Evolutionary conservation across 2,888 invertebrate species (phyloP), one percentile per base, ranked within the genome.

Genomic region (Aleiodes leptofemur): DNA sequence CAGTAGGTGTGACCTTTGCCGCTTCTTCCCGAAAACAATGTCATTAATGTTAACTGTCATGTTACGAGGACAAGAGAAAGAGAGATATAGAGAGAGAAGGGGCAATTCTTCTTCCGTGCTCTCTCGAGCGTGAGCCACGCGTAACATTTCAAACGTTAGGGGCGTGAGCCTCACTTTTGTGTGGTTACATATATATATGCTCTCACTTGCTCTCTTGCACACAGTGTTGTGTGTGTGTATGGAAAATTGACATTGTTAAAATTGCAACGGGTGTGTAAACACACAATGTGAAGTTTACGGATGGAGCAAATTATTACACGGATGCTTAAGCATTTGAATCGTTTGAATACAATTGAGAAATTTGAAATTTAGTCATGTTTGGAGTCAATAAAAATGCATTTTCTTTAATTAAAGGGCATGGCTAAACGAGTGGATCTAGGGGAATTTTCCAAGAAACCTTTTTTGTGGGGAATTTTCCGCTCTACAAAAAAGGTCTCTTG

Each of bases 91-190:
- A 23, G 1, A 74, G 34, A 34, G 56, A 71, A 80, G 80, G 80
- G 79, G 82, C 79, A 80, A 83, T 82, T 77, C 82, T 57, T 31
- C 79, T 57, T 31, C 79, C 69, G 79, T 79, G 81, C 77, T 80
- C 79, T 71, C 72, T 77, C 78, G 84, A 87, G 84, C 87, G 87
- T 87, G 87, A 86, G 87, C 87, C 86, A 76, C 82, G 82, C 83
- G 87, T 87, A 87, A 87, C 87, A 87, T 87, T 87, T 87, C 43
- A 43, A 81, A 81, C 79, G 82, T 43, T 43, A 0, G 83, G 83
- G 85, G 85, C 85, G 86, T 86, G 85, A 83, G 80, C 82, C 79
- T 53, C 53, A 53, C 16, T 74, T 74, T 80, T 82, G 79, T 72
- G 73, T 76, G 74, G 79, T 81, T 78, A 78, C 2, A 23, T 23